Conservation (phyloP, 2,888 invertebrate species). For the Agrotis clavis region DNA sequence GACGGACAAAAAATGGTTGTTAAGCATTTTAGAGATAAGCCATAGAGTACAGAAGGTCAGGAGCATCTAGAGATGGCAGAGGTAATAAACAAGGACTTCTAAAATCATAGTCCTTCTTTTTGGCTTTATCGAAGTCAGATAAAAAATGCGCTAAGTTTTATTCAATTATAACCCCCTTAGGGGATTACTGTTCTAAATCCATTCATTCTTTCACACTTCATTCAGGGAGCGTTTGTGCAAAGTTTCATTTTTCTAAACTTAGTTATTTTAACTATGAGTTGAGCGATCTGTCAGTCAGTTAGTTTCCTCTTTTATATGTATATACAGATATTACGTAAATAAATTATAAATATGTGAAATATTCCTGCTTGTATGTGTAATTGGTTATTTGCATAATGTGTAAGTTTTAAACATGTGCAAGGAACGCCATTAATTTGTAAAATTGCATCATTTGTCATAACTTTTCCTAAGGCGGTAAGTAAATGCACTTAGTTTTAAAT, state of each 20-base stretch:
- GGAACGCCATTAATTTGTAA: conserved; percentile 20
- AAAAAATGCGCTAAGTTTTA: no score
- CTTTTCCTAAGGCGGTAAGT: conserved; percentile 2
- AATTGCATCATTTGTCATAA: conserved; percentile 18
- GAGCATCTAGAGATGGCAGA: not conserved
- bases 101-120: no score
- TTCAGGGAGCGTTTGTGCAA: no score
- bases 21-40: conserved; percentile 55
- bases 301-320: no score
- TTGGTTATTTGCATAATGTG: conserved; percentile 30
- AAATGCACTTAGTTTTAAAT: not conserved
- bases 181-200: no score
- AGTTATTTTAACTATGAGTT: no score
- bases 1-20: conserved; percentile 54
- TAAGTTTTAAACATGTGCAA: conserved; percentile 20
- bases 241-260: no score
- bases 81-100: not conserved
- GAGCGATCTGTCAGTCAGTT: no score
- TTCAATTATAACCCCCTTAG: no score
- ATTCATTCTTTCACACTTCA: no score
- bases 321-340: conserved; percentile 30
- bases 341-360: conserved; percentile 21
- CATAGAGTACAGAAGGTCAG: not conserved
- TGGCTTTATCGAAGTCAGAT: no score
- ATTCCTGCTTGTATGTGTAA: conserved; percentile 12